Conservation (phyloP, 2,888 invertebrate species). For the Amblyteles armatorius region DNA sequence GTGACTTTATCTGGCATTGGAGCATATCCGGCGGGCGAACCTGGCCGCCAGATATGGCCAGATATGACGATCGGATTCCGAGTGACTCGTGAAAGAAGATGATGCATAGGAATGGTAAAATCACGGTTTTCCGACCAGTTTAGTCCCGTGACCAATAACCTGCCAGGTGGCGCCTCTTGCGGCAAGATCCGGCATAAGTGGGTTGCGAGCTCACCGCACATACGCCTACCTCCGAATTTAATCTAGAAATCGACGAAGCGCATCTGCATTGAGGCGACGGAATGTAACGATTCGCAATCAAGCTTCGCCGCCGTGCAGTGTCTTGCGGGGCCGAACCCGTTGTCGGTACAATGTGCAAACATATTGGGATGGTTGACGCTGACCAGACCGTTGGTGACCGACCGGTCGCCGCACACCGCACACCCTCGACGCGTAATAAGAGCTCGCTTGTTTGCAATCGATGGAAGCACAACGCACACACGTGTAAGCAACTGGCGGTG, state of each 20-base stretch:
- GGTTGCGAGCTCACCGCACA: not conserved
- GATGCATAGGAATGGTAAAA: not conserved
- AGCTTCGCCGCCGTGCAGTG: not conserved
- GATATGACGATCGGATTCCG: not conserved
- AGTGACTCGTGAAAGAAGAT: not conserved
- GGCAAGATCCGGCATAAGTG: not conserved
- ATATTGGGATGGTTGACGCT: slow-evolving; percentile 37
- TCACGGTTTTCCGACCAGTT: not conserved
- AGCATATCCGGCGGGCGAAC: not conserved
- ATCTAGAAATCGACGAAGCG: slow-evolving; percentile 21
- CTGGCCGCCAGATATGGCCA: not conserved
- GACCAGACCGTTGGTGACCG: slow-evolving; percentile 20
- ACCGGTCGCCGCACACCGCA: slow-evolving; percentile 4
- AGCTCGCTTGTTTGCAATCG: slow-evolving; percentile 54
- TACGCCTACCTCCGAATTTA: slow-evolving; percentile 16
- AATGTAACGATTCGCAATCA: slow-evolving; percentile 45
- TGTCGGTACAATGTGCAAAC: slow-evolving; percentile 45
- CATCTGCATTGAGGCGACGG: not conserved
- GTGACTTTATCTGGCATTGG: slow-evolving; percentile 19
- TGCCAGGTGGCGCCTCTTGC: too few species aligned
- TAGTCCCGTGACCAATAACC: not conserved
- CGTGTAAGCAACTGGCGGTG: slow-evolving; percentile 53
- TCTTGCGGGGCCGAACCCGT: not conserved
- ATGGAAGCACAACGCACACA: slow-evolving; percentile 32
- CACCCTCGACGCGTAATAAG: slow-evolving; percentile 41